Percentiles rank a stretch among this genome's conserved stretches.
These are phyloP conservation scores for Protobothrops flavoviridis DNA, from an alignment of 2,113 vertebrate species.

Conservation along the genomic window DNA sequence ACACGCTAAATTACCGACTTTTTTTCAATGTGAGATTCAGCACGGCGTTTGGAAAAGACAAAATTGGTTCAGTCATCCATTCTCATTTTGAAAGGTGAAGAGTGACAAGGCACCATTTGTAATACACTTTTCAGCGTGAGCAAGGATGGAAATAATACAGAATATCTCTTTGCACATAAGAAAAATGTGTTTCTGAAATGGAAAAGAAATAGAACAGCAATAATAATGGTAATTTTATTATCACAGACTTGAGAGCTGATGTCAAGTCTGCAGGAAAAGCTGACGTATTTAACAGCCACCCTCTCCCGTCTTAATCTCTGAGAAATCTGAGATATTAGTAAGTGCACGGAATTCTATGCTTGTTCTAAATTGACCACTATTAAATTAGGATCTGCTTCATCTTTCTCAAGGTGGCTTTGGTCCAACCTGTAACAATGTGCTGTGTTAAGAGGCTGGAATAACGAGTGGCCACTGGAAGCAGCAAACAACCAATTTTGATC, in stretches of 20 bases:
- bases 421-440: background rate
- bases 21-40: slow-evolving; percentile 29
- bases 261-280: background rate
- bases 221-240: background rate
- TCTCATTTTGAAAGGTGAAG: background rate
- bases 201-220: background rate
- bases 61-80: background rate
- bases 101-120: background rate
- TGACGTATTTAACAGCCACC: background rate
- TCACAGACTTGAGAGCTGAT: background rate
- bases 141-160: background rate
- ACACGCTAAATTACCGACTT: slow-evolving; percentile 21
- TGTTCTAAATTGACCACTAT: background rate
- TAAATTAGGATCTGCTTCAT: background rate
- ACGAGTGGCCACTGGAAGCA: background rate
- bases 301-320: background rate
- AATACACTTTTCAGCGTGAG: background rate
- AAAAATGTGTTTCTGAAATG: background rate
- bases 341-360: background rate
- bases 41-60: slow-evolving; percentile 4
- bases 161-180: background rate
- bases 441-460: background rate
- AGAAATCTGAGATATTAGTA: background rate
- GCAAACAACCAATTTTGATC: background rate
- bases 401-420: background rate